Percentiles rank a stretch among this genome's conserved stretches.
These are phyloP conservation scores for Caranx ignobilis DNA, from an alignment of 2,113 vertebrate species.

Conservation along the genomic window DNA sequence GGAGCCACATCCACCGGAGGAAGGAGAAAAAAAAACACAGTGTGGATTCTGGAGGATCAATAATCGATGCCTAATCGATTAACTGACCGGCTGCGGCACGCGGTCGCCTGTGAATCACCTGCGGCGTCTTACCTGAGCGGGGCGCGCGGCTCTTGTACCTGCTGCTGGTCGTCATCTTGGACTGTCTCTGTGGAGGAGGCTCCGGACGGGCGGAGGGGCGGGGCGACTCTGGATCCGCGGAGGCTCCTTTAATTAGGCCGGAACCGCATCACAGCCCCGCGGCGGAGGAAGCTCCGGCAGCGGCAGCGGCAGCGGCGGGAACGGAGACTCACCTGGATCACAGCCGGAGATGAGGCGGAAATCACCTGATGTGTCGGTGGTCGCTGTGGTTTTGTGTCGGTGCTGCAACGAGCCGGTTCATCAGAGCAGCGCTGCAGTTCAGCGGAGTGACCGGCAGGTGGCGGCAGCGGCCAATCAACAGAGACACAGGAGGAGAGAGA, in stretches of 20 bases:
- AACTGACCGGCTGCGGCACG: neutral
- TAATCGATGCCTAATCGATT: neutral
- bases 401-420: too few species aligned
- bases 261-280: neutral
- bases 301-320: neutral
- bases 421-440: too few species aligned
- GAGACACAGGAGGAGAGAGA: too few species aligned
- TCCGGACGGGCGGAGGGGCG: conserved; percentile 14
- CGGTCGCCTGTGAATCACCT: neutral
- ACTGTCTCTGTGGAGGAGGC: conserved; percentile 19
- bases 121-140: conserved; percentile 70
- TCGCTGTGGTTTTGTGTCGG: too few species aligned
- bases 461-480: too few species aligned
- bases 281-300: neutral
- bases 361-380: too few species aligned
- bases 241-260: neutral
- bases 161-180: conserved; percentile 73
- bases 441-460: too few species aligned
- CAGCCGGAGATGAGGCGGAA: too few species aligned
- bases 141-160: conserved; percentile 72
- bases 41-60: neutral
- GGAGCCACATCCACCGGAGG: neutral
- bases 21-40: neutral
- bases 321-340: too few species aligned
- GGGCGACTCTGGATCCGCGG: neutral